Evolutionary conservation across 2,797 vertebrate species (phyloP).

Genomic region (Lepilemur ruficaudatus): DNA sequence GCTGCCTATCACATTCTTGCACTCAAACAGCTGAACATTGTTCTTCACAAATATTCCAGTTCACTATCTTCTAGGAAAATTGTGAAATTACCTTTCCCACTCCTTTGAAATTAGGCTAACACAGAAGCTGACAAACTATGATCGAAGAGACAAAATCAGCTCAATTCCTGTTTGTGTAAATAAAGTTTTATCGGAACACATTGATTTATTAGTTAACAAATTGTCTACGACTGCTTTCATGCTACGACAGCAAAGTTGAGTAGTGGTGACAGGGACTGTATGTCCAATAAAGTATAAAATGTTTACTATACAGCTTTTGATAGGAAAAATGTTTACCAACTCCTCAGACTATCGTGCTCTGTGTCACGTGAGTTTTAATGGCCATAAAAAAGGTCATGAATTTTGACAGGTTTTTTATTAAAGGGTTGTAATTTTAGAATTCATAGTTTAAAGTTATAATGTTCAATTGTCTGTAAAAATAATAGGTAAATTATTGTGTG

Average conservation of each 20-base stretch:
- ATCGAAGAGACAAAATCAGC: not conserved
- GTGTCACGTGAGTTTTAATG: not conserved
- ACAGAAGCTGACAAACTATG: not conserved
- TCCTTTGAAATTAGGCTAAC: not conserved
- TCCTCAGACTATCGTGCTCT: not conserved
- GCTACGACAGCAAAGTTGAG: not conserved
- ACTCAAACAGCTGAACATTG: not conserved
- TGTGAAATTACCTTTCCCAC: not conserved
- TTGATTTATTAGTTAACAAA: not conserved
- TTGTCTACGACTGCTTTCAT: not conserved
- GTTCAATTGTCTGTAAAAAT: not conserved
- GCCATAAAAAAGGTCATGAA: not conserved
- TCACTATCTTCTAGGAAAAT: not conserved
- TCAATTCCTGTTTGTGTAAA: not conserved
- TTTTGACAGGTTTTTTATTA: not conserved
- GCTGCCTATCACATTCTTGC: not conserved
- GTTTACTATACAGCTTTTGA: not conserved
- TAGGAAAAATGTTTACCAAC: not conserved
- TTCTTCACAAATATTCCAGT: not conserved
- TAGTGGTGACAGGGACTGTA: not conserved
- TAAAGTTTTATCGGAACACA: not conserved
- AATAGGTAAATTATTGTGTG: not conserved
- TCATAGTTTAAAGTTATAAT: not conserved
- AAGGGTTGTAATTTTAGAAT: not conserved
- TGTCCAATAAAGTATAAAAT: not conserved